Percentiles rank a stretch among this genome's conserved stretches.
Evolutionary conservation across 2,888 invertebrate genomes (phyloP).

Genomic region (Ophonus ardosiacus): DNA sequence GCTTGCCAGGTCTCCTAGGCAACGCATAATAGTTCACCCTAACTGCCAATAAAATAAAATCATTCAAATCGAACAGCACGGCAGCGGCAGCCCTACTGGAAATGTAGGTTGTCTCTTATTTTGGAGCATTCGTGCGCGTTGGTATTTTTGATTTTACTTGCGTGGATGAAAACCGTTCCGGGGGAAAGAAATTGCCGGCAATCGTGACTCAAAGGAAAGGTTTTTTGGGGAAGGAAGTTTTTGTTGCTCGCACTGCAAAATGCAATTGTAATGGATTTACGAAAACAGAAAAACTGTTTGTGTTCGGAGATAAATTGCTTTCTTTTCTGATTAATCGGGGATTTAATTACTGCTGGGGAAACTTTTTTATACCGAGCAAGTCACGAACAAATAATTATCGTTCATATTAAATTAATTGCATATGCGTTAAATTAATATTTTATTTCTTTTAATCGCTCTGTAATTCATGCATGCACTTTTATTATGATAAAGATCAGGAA

Average conservation of each 20-base stretch:
- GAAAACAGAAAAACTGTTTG: slow-evolving; percentile 5
- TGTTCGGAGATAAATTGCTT: slow-evolving; percentile 14
- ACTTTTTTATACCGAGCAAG: neutral
- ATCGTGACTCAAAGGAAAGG: slow-evolving; percentile 17
- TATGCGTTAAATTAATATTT: no score
- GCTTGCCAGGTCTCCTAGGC: neutral
- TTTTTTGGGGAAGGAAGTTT: slow-evolving; percentile 17
- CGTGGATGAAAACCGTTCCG: slow-evolving; percentile 24
- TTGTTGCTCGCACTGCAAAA: slow-evolving; percentile 12
- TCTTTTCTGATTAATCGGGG: slow-evolving; percentile 26
- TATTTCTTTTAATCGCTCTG: no score
- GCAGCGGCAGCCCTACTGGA: neutral
- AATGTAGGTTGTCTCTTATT: slow-evolving; percentile 38
- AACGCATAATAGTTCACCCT: slow-evolving; percentile 16
- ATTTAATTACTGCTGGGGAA: neutral
- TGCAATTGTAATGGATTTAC: slow-evolving; percentile 30
- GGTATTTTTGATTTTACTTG: slow-evolving; percentile 25
- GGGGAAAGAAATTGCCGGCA: slow-evolving; percentile 24
- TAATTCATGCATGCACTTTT: no score
- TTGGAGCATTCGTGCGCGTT: slow-evolving; percentile 14
- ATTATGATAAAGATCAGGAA: no score
- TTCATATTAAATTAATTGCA: no score
- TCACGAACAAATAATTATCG: neutral
- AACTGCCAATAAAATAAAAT: slow-evolving; percentile 44
- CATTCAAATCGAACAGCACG: slow-evolving; percentile 14